Conservation (phyloP, 2,797 vertebrate species). For the Amphiprion clarkii region DNA sequence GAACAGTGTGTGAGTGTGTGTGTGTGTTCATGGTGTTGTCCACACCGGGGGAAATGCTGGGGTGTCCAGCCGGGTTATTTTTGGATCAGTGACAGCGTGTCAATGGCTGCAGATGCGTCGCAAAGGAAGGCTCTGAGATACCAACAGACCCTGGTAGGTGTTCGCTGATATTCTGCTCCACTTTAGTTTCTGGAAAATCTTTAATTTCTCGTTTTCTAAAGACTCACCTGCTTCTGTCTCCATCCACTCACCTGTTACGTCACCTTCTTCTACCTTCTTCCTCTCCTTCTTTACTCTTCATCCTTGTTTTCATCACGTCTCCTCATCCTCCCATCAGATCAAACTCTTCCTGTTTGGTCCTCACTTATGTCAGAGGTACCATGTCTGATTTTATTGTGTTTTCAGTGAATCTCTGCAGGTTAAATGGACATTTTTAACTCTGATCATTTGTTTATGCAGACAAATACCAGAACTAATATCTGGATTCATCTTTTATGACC, state of each 20-base stretch:
- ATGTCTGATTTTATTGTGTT: too few species aligned
- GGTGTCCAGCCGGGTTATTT: constrained; percentile 85
- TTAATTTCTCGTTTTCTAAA: neutral
- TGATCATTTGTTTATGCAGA: too few species aligned
- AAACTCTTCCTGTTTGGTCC: constrained; percentile 37
- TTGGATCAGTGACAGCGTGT: constrained; percentile 88
- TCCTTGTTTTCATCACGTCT: too few species aligned
- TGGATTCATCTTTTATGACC: too few species aligned
- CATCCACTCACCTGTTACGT: neutral
- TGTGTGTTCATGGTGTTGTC: constrained; percentile 60
- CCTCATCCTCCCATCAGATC: too few species aligned
- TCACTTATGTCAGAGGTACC: neutral
- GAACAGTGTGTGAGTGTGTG: constrained; percentile 37
- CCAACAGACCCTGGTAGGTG: constrained; percentile 92
- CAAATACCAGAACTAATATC: too few species aligned
- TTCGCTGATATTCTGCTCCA: constrained; percentile 52
- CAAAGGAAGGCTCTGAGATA: constrained; percentile 91
- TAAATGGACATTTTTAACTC: too few species aligned
- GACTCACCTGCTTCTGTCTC: constrained; percentile 25
- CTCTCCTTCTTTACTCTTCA: too few species aligned
- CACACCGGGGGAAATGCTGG: constrained; percentile 83
- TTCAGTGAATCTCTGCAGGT: too few species aligned
- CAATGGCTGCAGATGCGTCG: constrained; percentile 92
- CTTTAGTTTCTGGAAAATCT: neutral
- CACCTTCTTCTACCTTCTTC: constrained; percentile 34